Evolutionary conservation across 2,888 invertebrate species (phyloP), one percentile per base, ranked within the genome.

Genomic region (Drosophila setosimentum): DNA sequence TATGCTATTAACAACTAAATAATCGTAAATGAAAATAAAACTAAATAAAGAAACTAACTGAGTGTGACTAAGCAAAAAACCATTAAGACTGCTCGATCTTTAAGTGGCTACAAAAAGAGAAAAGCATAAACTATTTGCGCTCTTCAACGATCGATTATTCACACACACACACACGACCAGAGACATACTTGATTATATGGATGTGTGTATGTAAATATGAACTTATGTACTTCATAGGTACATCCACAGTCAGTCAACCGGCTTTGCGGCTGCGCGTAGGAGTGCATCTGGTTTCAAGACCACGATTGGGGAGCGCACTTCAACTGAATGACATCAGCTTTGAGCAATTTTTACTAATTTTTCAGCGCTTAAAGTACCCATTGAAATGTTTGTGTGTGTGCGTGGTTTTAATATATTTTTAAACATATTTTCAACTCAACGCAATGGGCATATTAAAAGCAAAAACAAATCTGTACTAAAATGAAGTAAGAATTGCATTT

Each of bases 231-330:
- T 64, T 65, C 51, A 55, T 58, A 53, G 55, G 62, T 62, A 51
- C 62, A 66, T 61, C 57, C 32, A 68, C 21, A 57, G 62, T 11
- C 59, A 42, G 65, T 54, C 61, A 83, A 86, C 84, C 90, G 87
- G 86, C 90, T 82, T 64, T 69, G 57, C 70, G 60, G 13, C 50
- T 50, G 69, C 72, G 89, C 90, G 90, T 87, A 87, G 86, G 86
- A 87, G 86, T 90, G 89, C 86, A 87, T 89, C 86, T 87, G 89
- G 86, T 90, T 87, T 84, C 35, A 65, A 70, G 68, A 61, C 70
- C 37, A 59, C 61, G 53, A 40, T 54, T 37, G 60, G 59, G 73
- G 61, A 82, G 75, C 82, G 68, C 68, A 80, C 67, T 80, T 80
- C 59, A 65, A 37, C 42, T 53, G 63, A 64, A 79, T 79, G 79